Conservation (phyloP, 2,113 vertebrate genomes). For the Trichomycterus rosablanca region DNA sequence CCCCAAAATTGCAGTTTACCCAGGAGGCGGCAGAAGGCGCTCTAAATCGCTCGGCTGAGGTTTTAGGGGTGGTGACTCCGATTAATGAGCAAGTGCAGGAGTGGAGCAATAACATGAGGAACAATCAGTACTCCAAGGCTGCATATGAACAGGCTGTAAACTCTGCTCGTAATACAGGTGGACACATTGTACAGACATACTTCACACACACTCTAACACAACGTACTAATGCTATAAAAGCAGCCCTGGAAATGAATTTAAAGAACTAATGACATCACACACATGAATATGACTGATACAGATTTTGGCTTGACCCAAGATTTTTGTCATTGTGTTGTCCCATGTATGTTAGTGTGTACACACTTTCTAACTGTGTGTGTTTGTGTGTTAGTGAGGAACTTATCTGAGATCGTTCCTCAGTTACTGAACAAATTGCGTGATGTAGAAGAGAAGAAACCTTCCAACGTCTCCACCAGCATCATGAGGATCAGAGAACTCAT, state of each 20-base stretch:
- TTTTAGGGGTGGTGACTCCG: constrained; percentile 69
- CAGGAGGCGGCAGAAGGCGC: constrained; percentile 69
- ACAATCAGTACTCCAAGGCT: constrained; percentile 71
- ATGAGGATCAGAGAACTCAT: constrained; percentile 87
- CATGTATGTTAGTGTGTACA: background rate
- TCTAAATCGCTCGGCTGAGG: constrained; percentile 65
- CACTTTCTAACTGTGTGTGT: constrained; percentile 12
- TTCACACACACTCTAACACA: no score
- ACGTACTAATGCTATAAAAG: no score
- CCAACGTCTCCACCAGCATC: constrained; percentile 88
- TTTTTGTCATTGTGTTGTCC: background rate
- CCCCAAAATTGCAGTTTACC: constrained; percentile 73
- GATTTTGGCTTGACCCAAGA: no score
- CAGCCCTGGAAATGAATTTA: no score
- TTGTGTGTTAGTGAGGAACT: constrained; percentile 72
- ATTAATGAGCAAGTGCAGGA: constrained; percentile 72
- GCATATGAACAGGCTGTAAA: constrained; percentile 74
- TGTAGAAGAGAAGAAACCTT: constrained; percentile 85
- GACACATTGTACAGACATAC: no score
- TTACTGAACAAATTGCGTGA: constrained; percentile 81
- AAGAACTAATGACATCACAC: no score
- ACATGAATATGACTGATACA: background rate
- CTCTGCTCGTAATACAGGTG: constrained; percentile 86
- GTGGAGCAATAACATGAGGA: constrained; percentile 82
- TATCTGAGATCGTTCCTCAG: constrained; percentile 81